Percentiles rank a stretch among this genome's conserved stretches.
These are phyloP conservation scores for Octopus bimaculoides DNA, from an alignment of 1,140 invertebrate species.

Conservation along the genomic window DNA sequence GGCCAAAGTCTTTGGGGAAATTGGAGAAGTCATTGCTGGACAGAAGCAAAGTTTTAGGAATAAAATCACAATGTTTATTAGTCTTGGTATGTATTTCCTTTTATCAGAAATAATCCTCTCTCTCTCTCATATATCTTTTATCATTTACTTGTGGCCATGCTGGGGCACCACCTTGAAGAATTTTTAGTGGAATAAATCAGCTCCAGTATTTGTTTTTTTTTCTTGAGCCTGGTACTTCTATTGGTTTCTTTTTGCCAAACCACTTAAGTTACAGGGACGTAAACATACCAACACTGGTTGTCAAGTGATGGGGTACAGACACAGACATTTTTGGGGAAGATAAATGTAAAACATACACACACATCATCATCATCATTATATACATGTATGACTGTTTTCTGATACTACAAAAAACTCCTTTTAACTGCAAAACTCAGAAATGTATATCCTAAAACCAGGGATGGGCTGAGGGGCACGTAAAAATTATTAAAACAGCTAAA, in stretches of 20 bases:
- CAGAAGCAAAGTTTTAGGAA: constrained; percentile 34
- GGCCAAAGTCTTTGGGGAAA: constrained; percentile 53
- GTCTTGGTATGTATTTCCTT: constrained; percentile 47
- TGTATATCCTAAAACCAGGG: too few species aligned
- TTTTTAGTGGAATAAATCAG: neutral
- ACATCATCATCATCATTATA: too few species aligned
- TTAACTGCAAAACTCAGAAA: too few species aligned
- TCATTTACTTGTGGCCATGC: neutral
- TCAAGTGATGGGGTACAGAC: too few species aligned
- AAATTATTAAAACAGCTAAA: too few species aligned
- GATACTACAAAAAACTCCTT: too few species aligned
- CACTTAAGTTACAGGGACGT: neutral
- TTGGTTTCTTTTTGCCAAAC: neutral
- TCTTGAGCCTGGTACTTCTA: neutral
- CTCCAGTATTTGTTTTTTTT: neutral
- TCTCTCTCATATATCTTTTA: neutral
- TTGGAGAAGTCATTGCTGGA: constrained; percentile 53
- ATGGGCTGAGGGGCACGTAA: too few species aligned
- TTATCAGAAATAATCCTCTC: neutral
- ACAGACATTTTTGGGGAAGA: too few species aligned
- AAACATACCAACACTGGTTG: too few species aligned
- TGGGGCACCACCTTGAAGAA: neutral
- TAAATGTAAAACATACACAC: too few species aligned
- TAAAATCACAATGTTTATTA: constrained; percentile 55
- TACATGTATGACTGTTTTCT: too few species aligned